phyloP scores from a whole-genome alignment of 1,140 invertebrate species.

The Drosophila sucinea region DNA sequence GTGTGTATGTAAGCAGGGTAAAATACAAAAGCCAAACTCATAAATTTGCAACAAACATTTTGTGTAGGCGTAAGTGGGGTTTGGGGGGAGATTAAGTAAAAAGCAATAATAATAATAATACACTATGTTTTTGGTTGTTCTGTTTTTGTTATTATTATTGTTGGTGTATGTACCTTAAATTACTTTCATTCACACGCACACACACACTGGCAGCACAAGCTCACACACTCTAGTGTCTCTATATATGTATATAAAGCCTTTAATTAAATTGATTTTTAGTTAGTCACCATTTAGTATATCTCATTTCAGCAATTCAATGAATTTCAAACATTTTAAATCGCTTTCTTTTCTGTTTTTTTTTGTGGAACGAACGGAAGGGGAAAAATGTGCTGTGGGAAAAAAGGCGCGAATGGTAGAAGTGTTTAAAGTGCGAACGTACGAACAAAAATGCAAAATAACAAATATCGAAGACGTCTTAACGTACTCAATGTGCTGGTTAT shows the following conservation, averaged over 20 bases:
- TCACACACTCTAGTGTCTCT: background rate
- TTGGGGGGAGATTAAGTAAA: slow-evolving; percentile 41
- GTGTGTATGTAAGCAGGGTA: slow-evolving; percentile 47
- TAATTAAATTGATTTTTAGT: background rate
- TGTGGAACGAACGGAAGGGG: background rate
- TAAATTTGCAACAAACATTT: slow-evolving; percentile 62
- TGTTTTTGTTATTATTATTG: slow-evolving; percentile 17
- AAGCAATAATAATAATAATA: slow-evolving; percentile 37
- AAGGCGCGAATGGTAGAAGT: slow-evolving; percentile 47
- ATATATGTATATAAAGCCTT: background rate
- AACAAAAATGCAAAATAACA: slow-evolving; percentile 20
- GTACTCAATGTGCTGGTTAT: too few species aligned
- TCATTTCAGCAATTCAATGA: slow-evolving; percentile 13
- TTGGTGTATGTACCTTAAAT: slow-evolving; percentile 62
- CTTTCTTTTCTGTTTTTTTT: background rate
- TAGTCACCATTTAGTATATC: background rate
- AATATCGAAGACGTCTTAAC: background rate
- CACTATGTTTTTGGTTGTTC: background rate
- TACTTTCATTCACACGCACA: slow-evolving; percentile 64
- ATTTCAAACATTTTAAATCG: slow-evolving; percentile 24
- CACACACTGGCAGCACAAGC: slow-evolving; percentile 29
- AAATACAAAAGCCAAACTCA: slow-evolving; percentile 71
- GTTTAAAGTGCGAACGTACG: slow-evolving; percentile 14
- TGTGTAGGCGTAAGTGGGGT: background rate
- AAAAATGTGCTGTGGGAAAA: slow-evolving; percentile 47